A percentile compares a stretch with the other conserved stretches of the same genome.
These are phyloP conservation scores for Zapornia atra DNA, from an alignment of 2,113 vertebrate genomes.

Conservation along the genomic window DNA sequence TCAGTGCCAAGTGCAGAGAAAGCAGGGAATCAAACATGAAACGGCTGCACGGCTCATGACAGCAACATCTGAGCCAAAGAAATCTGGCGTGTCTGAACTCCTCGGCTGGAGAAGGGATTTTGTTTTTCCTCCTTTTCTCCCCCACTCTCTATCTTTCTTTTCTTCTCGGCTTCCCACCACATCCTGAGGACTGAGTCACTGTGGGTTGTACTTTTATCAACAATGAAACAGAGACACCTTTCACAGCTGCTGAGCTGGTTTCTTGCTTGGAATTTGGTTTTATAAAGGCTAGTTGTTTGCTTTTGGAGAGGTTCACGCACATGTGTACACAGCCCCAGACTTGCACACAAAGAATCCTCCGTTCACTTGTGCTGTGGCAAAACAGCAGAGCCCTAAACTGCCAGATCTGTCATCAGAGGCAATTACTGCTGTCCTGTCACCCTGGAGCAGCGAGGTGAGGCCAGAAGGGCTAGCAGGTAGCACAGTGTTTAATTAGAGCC, in stretches of 20 bases:
- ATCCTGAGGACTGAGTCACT: constrained; percentile 20
- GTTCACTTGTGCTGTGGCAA: neutral
- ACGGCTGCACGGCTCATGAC: constrained; percentile 7
- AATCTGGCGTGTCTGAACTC: constrained; percentile 35
- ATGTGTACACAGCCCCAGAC: neutral
- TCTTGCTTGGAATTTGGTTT: constrained; percentile 30
- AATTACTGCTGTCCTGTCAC: neutral
- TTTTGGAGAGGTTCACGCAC: neutral
- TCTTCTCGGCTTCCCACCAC: neutral
- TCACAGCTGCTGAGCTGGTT: constrained; percentile 33
- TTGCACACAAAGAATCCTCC: constrained; percentile 21
- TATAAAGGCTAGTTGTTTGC: constrained; percentile 17
- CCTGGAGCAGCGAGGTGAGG: neutral
- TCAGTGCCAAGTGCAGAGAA: constrained; percentile 38
- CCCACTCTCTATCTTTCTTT: neutral
- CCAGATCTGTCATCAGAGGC: neutral
- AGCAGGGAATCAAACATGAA: constrained; percentile 48
- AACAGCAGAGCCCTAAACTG: neutral
- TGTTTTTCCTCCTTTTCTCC: neutral
- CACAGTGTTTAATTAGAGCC: neutral
- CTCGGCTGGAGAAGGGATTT: neutral
- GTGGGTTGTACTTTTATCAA: neutral
- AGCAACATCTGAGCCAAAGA: constrained; percentile 5
- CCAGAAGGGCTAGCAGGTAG: neutral
- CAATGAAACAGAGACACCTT: neutral